Conservation (phyloP, 2,797 vertebrate genomes). For the Dermochelys coriacea region DNA sequence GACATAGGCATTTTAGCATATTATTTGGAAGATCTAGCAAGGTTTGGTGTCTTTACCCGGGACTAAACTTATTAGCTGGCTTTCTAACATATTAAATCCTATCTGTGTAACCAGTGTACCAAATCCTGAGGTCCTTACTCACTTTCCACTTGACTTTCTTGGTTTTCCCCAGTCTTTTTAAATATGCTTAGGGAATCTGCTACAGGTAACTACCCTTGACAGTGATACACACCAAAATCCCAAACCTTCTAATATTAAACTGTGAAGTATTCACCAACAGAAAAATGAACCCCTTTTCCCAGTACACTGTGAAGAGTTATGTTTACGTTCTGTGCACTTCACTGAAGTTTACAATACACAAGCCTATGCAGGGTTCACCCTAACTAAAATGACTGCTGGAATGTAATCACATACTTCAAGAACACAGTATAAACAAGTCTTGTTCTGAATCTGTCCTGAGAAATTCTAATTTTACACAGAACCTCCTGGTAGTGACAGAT, state of each 20-base stretch:
- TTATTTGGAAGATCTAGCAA: neutral
- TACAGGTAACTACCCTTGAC: neutral
- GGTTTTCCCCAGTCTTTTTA: neutral
- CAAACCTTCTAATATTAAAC: neutral
- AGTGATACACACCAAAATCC: neutral
- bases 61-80: neutral
- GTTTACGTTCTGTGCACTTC: neutral
- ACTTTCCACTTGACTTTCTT: neutral
- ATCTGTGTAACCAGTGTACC: neutral
- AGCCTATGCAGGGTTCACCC: neutral
- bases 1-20: neutral
- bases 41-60: neutral
- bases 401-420: constrained; percentile 1
- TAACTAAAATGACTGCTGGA: neutral
- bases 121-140: neutral
- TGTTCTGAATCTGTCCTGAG: constrained; percentile 20
- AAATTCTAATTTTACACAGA: constrained; percentile 43
- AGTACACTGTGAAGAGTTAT: neutral
- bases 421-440: neutral
- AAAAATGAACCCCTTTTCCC: neutral
- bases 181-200: neutral
- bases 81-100: neutral
- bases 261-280: neutral
- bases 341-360: neutral
- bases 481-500: neutral